Evolutionary conservation across 2,888 invertebrate species (phyloP), one percentile per base, ranked within the genome.

Genomic region (Mythimna ferrago): DNA sequence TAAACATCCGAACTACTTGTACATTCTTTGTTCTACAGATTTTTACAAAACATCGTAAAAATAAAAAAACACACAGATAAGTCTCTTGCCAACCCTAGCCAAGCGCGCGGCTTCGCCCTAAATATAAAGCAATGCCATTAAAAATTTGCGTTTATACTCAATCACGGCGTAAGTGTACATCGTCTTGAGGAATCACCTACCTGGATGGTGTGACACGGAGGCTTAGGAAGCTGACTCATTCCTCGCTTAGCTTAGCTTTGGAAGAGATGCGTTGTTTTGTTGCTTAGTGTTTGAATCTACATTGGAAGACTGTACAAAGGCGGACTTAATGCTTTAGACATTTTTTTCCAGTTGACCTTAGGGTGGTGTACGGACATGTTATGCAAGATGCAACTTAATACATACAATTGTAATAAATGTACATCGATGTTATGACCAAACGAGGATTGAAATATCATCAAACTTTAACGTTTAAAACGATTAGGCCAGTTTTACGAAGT

Each of bases 131-230:
- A 75, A 65, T 64, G 66, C 76, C 81, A 76, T 81, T 81, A 81
- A 83, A 83, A 84, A 83, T 60, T 80, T 84, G 60, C 66, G 76
- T 84, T 72, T 83, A 79, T 72, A 62, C 67, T 77, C 64, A 80
- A 83, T 79, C 74, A 80, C 69, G 38, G 0, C 53, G 66, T 78
- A 74, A 80, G 60, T 75, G 58, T 76, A 76, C 67, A 68, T 65
- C 68, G 76, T 65, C 54, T 62, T 11, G 11, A 16, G 41, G 56
- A 80, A 38, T 66, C 66, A 72, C 21, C 60, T 64, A 65, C 51
- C 60, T 71, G 76, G 51, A 65, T 61, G 19, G 48, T 44, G 57
- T 32, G 61, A 53, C 16, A n/a, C 26, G 56, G 56, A 26, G 56
- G 6, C 4, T 48, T 26, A 1, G 10, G 14, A n/a, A 54, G 62